Base-by-base conservation (phyloP, 2,888 invertebrate species). In the Barypeithes pellucidus region DNA sequence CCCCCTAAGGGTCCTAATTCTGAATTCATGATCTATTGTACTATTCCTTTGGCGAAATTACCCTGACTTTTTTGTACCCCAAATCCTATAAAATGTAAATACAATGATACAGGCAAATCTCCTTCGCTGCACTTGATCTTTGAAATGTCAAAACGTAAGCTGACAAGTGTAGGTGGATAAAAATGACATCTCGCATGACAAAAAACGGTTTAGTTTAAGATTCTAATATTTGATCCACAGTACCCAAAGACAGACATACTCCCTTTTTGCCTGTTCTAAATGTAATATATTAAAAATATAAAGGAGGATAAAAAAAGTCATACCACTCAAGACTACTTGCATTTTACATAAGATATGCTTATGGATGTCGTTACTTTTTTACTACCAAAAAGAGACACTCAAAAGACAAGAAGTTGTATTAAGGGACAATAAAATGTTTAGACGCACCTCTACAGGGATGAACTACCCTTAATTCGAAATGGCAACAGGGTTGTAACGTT, bases 81-180 rank as follows among this genome's bases (percentile, higher is more conserved):
- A 70, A 70, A 77, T 78, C 78, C 77, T 75, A 73, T 77, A 79
- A 79, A 80, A 80, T 79, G 80, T 78, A 80, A 80, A 80, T 80
- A 77, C 75, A 77, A 77, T 77, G 77, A 80, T 81, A 81, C 81
- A 82, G 81, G 77, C 80, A 80, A 82, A 81, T 80, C 80, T 79
- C 78, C 50, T 72, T 76, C 57, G 18, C 29, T 29, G 24, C 62
- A 47, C 50, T 59, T 69, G 50, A 60, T 50, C 52, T 50, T 62
- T 22, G 45, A 62, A 69, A 62, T 60, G 62, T 61, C 69, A 54
- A 69, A 69, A 62, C 62, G 50, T 62, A 50, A 69, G 69, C 60
- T 52, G 36, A 29, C 36, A 65, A 52, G 47, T 65, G 65, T 50
- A 29, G 47, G 47, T 63, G 63, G 63, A 61, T 61, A 61, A 61